Conservation (phyloP, 2,797 vertebrate genomes). For the Cossypha caffra region DNA sequence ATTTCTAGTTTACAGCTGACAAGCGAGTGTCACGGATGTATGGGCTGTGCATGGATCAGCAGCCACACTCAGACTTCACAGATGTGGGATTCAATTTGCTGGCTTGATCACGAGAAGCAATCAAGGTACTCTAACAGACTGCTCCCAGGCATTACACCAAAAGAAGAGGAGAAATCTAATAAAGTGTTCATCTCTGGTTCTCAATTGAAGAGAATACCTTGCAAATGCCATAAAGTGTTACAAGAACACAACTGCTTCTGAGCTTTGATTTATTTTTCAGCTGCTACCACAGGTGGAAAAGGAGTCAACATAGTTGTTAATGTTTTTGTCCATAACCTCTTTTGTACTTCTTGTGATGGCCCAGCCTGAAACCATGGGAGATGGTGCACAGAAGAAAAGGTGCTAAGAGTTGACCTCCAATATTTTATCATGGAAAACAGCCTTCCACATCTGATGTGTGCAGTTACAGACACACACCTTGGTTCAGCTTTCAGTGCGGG, state of each 20-base stretch:
- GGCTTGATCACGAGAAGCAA: slow-evolving; percentile 19
- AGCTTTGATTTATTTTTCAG: slow-evolving; percentile 57
- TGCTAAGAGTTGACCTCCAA: background rate
- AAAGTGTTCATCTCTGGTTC: slow-evolving; percentile 33
- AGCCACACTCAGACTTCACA: background rate
- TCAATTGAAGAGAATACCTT: slow-evolving; percentile 48
- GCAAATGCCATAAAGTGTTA: slow-evolving; percentile 14
- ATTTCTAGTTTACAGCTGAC: slow-evolving; percentile 11
- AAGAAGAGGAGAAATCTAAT: slow-evolving; percentile 42
- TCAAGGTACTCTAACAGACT: background rate
- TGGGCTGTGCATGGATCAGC: background rate
- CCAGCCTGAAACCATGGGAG: background rate
- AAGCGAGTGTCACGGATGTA: background rate
- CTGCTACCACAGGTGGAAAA: background rate
- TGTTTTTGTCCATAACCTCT: slow-evolving; percentile 2
- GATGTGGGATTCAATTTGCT: slow-evolving; percentile 1
- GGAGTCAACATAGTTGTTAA: background rate
- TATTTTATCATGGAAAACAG: background rate
- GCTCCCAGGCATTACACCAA: slow-evolving; percentile 12
- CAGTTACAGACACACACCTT: background rate
- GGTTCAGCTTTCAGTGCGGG: background rate
- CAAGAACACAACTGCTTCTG: slow-evolving; percentile 34
- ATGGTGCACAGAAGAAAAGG: background rate
- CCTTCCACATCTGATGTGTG: fast-evolving
- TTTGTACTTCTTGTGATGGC: background rate